Base-by-base conservation (phyloP, 2,113 vertebrate genomes). In the Brachirus orientalis region DNA sequence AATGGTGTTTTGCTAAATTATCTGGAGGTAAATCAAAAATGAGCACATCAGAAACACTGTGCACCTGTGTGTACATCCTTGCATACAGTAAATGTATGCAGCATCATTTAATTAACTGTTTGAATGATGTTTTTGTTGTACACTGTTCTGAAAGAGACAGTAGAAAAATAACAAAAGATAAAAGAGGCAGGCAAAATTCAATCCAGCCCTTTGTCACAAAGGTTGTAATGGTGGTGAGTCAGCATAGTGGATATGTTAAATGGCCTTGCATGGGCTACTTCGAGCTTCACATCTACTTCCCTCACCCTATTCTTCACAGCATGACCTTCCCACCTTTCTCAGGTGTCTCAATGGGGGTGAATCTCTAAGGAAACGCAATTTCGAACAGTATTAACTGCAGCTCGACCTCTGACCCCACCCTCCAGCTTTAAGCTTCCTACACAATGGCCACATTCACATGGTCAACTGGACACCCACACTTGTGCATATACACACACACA, bases 341-440 rank as follows among this genome's bases (percentile, higher is more conserved):
- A 80, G 69, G 72, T 70, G 65, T 70, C 56, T 82, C 63, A 8
- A 68, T 67, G 69, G 69, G 75, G 63, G 57, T 72, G 80, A 77
- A 79, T 86, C 86, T 88, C 79, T 35, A 69, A 79, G 85, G 80
- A 75, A 79, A 87, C 84, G 85, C 84, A 90, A 89, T 92, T 92
- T 89, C 75, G 82, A 76, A 69, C 60, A 71, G 83, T 72, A 86
- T 90, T 91, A 90, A 80, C 78, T n/a, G 4, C 63, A 76, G 51
- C 64, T 67, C 68, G 59, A 19, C 83, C 89, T 78, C 67, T 88
- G 86, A 82, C 88, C 76, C 61, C 19, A 28, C 76, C 54, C 71
- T 41, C 10, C 51, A 69, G 75, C 69, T 70, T 73, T 74, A 79
- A 86, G 83, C 58, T 70, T 69, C 59, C 53, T 80, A 79, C 75